Conservation (phyloP, 1,140 invertebrate genomes). For the Ooceraea biroi region DNA sequence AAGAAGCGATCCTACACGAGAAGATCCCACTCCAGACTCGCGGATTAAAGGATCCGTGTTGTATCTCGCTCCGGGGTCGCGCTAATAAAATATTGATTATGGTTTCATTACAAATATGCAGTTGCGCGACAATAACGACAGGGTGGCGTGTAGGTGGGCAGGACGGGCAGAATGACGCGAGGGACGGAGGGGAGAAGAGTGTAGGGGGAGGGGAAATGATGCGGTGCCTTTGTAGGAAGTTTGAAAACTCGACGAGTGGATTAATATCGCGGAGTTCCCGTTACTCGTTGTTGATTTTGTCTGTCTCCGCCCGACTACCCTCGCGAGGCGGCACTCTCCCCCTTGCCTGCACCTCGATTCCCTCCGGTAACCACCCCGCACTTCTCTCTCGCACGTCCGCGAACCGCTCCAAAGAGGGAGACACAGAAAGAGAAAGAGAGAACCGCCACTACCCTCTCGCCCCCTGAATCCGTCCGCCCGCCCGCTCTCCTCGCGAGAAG, state of each 20-base stretch:
- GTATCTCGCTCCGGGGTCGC: slow-evolving; percentile 15
- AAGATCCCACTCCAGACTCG: slow-evolving; percentile 6
- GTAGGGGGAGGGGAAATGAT: slow-evolving; percentile 60
- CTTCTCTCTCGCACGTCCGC: slow-evolving; percentile 69
- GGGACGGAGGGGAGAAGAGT: background rate
- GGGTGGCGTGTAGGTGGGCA: slow-evolving; percentile 55
- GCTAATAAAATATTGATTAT: slow-evolving; percentile 86
- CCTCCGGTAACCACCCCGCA: slow-evolving; percentile 66
- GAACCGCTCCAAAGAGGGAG: slow-evolving; percentile 40
- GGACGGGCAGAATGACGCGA: background rate
- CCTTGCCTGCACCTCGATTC: slow-evolving; percentile 66
- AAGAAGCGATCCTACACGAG: slow-evolving; percentile 17
- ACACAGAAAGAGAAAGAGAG: slow-evolving; percentile 5
- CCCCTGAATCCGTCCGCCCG: slow-evolving; percentile 54
- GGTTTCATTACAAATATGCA: slow-evolving; percentile 85
- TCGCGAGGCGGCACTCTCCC: slow-evolving; percentile 60
- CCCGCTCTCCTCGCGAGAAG: slow-evolving; percentile 76
- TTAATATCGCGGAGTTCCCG: slow-evolving; percentile 87
- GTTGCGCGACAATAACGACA: slow-evolving; percentile 64
- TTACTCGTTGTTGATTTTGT: slow-evolving; percentile 87
- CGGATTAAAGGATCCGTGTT: slow-evolving; percentile 46
- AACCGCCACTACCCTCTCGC: slow-evolving; percentile 50
- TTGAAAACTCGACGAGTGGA: slow-evolving; percentile 87
- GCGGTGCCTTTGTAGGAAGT: slow-evolving; percentile 85
- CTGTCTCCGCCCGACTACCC: slow-evolving; percentile 82